phyloP scores from a whole-genome alignment of 2,113 vertebrate species.

The Apteryx mantelli region DNA sequence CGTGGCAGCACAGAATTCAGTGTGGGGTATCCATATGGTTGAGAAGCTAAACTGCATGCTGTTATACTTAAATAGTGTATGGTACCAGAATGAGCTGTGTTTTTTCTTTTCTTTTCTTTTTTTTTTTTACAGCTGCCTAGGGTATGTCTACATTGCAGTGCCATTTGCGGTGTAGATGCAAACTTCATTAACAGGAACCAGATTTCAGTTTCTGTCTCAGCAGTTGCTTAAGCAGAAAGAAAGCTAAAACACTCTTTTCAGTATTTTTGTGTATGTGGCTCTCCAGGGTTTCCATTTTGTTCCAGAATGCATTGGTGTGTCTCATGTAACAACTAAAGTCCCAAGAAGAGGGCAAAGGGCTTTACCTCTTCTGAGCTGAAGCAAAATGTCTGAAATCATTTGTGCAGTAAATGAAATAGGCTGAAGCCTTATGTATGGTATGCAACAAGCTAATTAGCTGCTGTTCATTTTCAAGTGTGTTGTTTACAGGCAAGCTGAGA shows the following conservation, averaged over 20 bases:
- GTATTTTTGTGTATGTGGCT: constrained; percentile 34
- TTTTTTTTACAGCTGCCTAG: not conserved
- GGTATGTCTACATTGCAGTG: not conserved
- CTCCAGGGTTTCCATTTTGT: constrained; percentile 55
- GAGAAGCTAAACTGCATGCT: not conserved
- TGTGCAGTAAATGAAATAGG: constrained; percentile 54
- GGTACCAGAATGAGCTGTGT: not conserved
- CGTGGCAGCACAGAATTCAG: not conserved
- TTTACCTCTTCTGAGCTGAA: constrained; percentile 16
- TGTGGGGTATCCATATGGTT: constrained; percentile 26
- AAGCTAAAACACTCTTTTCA: constrained; percentile 50
- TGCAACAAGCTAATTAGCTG: constrained; percentile 58
- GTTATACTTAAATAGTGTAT: constrained; percentile 32
- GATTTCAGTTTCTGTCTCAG: constrained; percentile 37
- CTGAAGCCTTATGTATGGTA: constrained; percentile 32
- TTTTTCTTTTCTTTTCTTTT: not conserved
- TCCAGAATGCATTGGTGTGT: constrained; percentile 19
- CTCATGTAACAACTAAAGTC: not conserved
- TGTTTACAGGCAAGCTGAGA: constrained; percentile 64
- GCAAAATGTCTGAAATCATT: constrained; percentile 39
- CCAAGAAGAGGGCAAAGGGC: not conserved
- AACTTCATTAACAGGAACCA: constrained; percentile 39
- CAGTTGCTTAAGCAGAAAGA: constrained; percentile 34
- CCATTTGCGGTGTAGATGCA: constrained; percentile 35
- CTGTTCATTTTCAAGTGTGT: constrained; percentile 51